These are phyloP conservation scores for Eupithecia vulgata DNA, from an alignment of 2,888 invertebrate species.

Conservation along the genomic window DNA sequence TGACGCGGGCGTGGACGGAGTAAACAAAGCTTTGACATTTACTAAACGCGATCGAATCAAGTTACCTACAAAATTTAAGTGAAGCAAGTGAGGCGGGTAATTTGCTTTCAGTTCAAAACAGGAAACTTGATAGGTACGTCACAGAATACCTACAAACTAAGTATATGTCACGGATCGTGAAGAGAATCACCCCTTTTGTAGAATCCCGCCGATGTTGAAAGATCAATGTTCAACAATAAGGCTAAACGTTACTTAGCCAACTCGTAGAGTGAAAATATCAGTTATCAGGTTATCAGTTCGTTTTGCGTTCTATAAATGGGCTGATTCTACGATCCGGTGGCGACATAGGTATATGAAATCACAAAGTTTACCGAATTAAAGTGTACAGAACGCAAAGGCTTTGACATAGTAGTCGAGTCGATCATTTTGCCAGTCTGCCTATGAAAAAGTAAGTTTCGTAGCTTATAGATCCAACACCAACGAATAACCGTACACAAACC, in stretches of 20 bases:
- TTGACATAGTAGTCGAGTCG: background rate
- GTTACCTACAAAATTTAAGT: background rate
- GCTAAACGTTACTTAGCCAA: no score
- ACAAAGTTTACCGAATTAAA: no score
- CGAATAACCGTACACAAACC: background rate
- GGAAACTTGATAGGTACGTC: background rate
- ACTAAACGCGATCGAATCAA: background rate
- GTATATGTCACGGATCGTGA: no score
- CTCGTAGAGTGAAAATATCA: no score
- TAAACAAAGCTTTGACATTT: background rate
- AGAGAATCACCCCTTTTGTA: no score
- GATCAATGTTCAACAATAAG: no score
- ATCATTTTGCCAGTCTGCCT: background rate
- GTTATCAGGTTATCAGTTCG: no score
- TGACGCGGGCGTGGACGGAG: constrained; percentile 16
- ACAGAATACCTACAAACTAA: background rate
- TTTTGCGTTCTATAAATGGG: no score
- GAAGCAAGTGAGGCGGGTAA: background rate
- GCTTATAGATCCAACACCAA: background rate
- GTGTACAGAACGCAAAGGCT: no score
- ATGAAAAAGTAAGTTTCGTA: background rate
- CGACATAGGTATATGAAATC: no score
- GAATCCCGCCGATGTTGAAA: no score
- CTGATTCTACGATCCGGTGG: no score
- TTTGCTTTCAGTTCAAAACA: background rate